Percentiles rank a stretch among this genome's conserved stretches.
Conservation (phyloP, 2,888 invertebrate species). For the Psylliodes chrysocephalus region DNA sequence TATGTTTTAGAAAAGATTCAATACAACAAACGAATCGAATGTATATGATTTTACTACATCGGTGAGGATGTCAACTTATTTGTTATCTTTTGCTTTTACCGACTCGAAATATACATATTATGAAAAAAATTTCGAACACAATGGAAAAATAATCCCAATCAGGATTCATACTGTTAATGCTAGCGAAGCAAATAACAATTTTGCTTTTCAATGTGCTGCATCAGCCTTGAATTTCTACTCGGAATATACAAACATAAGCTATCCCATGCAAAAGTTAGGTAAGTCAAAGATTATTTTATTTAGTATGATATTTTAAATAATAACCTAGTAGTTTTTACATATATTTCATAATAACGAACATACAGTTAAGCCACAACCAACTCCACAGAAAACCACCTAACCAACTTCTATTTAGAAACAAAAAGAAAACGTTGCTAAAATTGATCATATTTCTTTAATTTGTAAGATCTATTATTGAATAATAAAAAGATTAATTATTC, state of each 20-base stretch:
- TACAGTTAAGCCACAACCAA: too few relatives aligned
- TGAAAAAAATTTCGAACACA: conserved; percentile 36
- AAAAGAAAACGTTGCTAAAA: too few relatives aligned
- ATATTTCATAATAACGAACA: too few relatives aligned
- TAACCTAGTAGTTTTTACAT: too few relatives aligned
- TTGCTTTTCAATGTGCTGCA: conserved; percentile 42
- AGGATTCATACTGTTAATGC: conserved; percentile 47
- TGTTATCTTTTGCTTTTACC: conserved; percentile 51
- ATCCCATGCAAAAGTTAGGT: conserved; percentile 53
- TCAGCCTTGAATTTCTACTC: conserved; percentile 47
- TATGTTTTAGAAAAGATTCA: conserved; percentile 42
- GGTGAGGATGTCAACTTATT: conserved; percentile 51
- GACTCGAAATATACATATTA: conserved; percentile 40
- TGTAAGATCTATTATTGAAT: too few relatives aligned
- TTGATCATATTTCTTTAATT: too few relatives aligned
- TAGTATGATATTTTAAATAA: too few relatives aligned
- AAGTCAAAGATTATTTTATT: conserved; percentile 23
- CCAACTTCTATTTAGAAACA: too few relatives aligned
- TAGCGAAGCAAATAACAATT: conserved; percentile 41
- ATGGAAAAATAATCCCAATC: conserved; percentile 42
- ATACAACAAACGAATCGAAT: conserved; percentile 38
- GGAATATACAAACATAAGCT: conserved; percentile 49
- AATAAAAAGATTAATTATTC: too few relatives aligned
- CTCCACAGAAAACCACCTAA: too few relatives aligned
- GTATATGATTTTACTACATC: conserved; percentile 50